phyloP scores from a whole-genome alignment of 1,140 invertebrate species.

The Branchinecta lindahli region DNA sequence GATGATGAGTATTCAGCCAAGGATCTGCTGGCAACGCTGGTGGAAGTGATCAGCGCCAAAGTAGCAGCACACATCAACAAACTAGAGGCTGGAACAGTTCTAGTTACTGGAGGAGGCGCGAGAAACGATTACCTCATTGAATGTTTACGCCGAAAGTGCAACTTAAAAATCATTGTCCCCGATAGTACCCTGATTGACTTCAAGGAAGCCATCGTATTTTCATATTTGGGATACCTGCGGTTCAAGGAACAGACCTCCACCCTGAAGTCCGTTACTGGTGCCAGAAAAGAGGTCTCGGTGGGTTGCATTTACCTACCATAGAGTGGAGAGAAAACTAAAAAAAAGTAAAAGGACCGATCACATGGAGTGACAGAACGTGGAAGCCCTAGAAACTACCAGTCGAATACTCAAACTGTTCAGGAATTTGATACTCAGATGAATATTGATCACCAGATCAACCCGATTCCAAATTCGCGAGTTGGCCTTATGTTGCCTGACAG shows the following conservation, averaged over 20 bases:
- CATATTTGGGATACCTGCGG: not conserved
- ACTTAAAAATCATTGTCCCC: not conserved
- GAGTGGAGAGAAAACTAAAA: too few species aligned
- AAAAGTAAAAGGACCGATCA: too few species aligned
- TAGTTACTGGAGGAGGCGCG: not conserved
- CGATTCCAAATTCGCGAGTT: too few species aligned
- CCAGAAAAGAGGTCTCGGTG: not conserved
- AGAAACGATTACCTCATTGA: not conserved
- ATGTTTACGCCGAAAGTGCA: not conserved
- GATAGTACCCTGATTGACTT: not conserved
- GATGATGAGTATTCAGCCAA: not conserved
- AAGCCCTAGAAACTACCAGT: too few species aligned
- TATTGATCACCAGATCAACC: too few species aligned
- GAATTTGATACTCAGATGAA: too few species aligned
- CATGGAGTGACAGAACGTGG: too few species aligned
- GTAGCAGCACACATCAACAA: not conserved
- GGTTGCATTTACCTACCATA: constrained; percentile 5
- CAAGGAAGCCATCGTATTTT: not conserved
- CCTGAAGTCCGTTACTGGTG: not conserved
- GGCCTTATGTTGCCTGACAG: too few species aligned
- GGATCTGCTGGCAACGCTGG: not conserved
- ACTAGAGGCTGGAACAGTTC: not conserved
- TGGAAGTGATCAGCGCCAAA: not conserved
- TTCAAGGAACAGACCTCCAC: not conserved
- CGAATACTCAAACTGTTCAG: too few species aligned